These are phyloP conservation scores for Phylloscopus trochiloides DNA, from an alignment of 2,113 vertebrate genomes.

Conservation along the genomic window DNA sequence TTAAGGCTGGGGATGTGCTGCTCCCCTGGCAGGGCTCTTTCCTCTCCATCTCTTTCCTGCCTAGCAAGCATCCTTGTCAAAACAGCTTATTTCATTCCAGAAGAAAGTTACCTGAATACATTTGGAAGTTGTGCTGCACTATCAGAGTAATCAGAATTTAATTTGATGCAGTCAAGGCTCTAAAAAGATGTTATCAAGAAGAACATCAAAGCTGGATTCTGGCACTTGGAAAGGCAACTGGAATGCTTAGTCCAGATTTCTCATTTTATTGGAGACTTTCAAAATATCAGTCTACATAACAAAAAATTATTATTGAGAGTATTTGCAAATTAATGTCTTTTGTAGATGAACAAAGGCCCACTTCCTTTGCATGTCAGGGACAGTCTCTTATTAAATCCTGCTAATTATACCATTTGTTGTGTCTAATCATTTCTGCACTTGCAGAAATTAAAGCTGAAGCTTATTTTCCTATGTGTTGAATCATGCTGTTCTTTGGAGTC, in stretches of 20 bases:
- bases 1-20: background rate
- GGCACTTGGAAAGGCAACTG: slow-evolving; percentile 38
- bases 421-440: slow-evolving; percentile 33
- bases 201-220: slow-evolving; percentile 65
- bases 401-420: slow-evolving; percentile 53
- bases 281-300: slow-evolving; percentile 49
- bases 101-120: slow-evolving; percentile 61
- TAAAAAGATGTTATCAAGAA: slow-evolving; percentile 62
- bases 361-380: slow-evolving; percentile 52
- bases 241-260: slow-evolving; percentile 37
- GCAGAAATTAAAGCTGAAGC: slow-evolving; percentile 10
- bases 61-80: slow-evolving; percentile 41
- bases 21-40: background rate
- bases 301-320: slow-evolving; percentile 41
- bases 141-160: slow-evolving; percentile 65
- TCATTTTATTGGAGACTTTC: slow-evolving; percentile 26
- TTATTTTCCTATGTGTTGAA: background rate
- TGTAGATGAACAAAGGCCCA: slow-evolving; percentile 61
- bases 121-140: slow-evolving; percentile 37
- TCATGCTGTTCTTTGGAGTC: background rate
- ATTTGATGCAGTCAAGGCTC: slow-evolving; percentile 64
- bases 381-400: slow-evolving; percentile 52
- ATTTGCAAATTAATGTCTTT: slow-evolving; percentile 60
- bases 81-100: slow-evolving; percentile 49
- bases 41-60: background rate